phyloP scores from a whole-genome alignment of 2,797 vertebrate genomes.

The Melanogrammus aeglefinus region DNA sequence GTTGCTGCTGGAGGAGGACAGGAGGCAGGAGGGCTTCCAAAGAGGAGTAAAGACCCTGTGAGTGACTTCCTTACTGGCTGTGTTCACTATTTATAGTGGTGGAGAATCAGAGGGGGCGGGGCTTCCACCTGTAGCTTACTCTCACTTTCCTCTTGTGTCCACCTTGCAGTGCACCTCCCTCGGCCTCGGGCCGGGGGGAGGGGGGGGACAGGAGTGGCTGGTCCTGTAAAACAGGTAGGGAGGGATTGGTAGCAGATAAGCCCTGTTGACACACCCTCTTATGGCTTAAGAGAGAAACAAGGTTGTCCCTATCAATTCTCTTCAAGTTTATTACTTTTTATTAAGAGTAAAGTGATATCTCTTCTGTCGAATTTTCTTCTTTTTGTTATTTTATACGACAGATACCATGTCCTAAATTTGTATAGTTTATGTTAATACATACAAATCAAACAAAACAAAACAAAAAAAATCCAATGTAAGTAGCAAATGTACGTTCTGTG shows the following conservation, averaged over 20 bases:
- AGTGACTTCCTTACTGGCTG: conserved; percentile 49
- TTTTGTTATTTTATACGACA: not conserved
- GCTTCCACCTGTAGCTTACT: conserved; percentile 15
- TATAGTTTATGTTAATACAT: not conserved
- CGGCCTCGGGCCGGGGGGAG: conserved; percentile 41
- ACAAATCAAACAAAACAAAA: not conserved
- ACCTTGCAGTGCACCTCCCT: conserved; percentile 26
- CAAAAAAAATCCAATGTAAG: not conserved
- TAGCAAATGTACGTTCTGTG: not conserved
- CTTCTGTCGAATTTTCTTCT: not conserved
- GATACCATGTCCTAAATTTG: not conserved
- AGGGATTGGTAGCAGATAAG: conserved; percentile 65
- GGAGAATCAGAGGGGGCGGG: conserved; percentile 38
- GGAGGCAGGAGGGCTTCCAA: conserved; percentile 61
- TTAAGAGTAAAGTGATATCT: conserved; percentile 12
- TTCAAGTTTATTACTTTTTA: conserved; percentile 16
- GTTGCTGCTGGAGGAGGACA: conserved; percentile 29
- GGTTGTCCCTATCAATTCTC: not conserved
- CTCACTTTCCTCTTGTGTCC: conserved; percentile 46
- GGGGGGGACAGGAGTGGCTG: conserved; percentile 48
- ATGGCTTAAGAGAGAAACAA: conserved; percentile 14
- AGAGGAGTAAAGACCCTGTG: conserved; percentile 78
- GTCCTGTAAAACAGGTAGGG: conserved; percentile 75
- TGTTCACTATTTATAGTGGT: conserved; percentile 56
- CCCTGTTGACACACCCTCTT: conserved; percentile 61